Evolutionary conservation across 2,797 vertebrate genomes (phyloP).

Genomic region (Echiichthys vipera): DNA sequence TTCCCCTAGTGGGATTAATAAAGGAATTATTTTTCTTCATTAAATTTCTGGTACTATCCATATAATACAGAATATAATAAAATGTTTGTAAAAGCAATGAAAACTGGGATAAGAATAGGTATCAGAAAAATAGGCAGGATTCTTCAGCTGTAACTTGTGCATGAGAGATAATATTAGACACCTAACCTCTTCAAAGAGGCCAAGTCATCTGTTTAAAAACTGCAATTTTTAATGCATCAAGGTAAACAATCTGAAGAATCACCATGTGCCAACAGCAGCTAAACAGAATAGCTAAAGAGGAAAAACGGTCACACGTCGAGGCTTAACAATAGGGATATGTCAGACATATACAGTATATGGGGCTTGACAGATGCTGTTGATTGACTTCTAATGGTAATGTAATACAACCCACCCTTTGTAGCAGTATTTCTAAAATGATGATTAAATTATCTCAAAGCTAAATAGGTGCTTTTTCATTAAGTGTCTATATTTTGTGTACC

Average conservation of each 20-base stretch:
- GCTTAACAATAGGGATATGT: conserved; percentile 13
- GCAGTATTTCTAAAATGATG: background rate
- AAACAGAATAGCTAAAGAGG: background rate
- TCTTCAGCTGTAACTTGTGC: background rate
- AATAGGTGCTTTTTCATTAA: background rate
- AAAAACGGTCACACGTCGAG: background rate
- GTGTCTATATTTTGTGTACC: conserved; percentile 1
- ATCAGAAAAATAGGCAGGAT: background rate
- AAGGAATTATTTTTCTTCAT: too few species aligned
- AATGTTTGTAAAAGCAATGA: background rate
- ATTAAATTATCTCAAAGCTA: background rate
- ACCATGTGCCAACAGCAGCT: background rate
- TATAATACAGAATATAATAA: background rate
- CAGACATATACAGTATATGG: background rate
- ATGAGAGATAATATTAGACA: background rate
- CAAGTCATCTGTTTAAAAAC: conserved; percentile 1
- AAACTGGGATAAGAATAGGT: background rate
- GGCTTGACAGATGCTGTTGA: conserved; percentile 6
- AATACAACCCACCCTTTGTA: background rate
- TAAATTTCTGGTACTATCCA: background rate
- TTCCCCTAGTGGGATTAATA: too few species aligned
- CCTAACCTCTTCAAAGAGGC: background rate
- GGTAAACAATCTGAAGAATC: background rate
- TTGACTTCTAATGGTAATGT: background rate
- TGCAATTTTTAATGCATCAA: background rate